Evolutionary conservation across 92 coral and sea anemone genomes (phyloP).

Genomic region (Bergia sp.): DNA sequence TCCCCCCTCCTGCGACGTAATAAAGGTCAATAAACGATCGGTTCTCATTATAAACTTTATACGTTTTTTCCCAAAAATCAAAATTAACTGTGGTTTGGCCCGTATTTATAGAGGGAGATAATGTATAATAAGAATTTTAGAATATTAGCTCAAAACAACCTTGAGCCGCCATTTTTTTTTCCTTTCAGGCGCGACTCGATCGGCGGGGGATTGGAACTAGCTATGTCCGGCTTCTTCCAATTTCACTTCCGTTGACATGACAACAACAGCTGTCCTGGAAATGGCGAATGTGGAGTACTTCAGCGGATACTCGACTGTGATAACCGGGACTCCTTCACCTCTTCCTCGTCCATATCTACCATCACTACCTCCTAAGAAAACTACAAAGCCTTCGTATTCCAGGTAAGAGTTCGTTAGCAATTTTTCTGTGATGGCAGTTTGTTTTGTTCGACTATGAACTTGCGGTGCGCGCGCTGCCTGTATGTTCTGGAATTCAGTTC

Average conservation of each 20-base stretch:
- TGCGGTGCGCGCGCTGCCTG: slow-evolving; percentile 15
- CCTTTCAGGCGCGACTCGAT: too few species aligned
- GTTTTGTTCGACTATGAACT: background rate
- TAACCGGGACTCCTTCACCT: slow-evolving; percentile 92
- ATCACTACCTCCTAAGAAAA: slow-evolving; percentile 86
- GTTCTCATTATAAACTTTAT: too few species aligned
- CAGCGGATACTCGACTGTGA: slow-evolving; percentile 56
- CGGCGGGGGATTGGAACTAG: slow-evolving; percentile 22
- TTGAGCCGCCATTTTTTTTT: background rate
- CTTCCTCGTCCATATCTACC: slow-evolving; percentile 97
- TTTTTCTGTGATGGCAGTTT: background rate
- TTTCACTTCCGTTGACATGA: slow-evolving; percentile 63
- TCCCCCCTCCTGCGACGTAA: too few species aligned
- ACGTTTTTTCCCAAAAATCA: too few species aligned
- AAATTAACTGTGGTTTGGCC: too few species aligned
- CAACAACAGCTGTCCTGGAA: slow-evolving; percentile 24
- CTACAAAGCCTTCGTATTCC: slow-evolving; percentile 87
- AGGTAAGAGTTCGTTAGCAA: slow-evolving; percentile 57
- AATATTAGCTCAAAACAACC: too few species aligned
- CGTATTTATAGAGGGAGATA: too few species aligned
- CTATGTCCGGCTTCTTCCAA: slow-evolving; percentile 27
- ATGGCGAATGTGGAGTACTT: slow-evolving; percentile 86
- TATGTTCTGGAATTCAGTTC: slow-evolving; percentile 47
- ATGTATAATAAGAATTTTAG: too few species aligned
- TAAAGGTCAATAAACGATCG: too few species aligned